phyloP scores from a whole-genome alignment of 2,888 invertebrate genomes.

The Serripes groenlandicus region DNA sequence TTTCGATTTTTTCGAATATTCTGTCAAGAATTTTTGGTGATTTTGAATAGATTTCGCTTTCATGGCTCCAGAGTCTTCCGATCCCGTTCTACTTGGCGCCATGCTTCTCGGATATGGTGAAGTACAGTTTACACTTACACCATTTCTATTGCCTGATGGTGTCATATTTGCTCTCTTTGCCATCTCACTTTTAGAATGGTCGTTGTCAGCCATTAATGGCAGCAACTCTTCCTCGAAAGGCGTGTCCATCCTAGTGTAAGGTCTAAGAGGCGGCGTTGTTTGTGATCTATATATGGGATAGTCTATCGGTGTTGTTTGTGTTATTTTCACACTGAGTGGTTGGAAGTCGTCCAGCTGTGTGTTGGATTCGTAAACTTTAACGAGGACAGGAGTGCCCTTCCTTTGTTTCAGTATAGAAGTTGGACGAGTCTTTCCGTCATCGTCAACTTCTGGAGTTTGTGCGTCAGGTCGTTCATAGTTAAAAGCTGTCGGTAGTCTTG shows the following conservation, averaged over 20 bases:
- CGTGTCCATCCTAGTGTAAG: background rate
- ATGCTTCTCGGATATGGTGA: background rate
- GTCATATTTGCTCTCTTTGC: background rate
- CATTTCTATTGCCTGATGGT: background rate
- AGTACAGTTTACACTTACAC: background rate
- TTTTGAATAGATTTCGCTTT: background rate
- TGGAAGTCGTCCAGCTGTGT: constrained; percentile 12
- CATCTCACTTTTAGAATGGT: background rate
- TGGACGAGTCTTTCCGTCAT: background rate
- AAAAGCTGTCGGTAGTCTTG: background rate
- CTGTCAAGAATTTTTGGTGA: constrained; percentile 46
- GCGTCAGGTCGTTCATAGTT: background rate
- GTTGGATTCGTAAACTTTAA: background rate
- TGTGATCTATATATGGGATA: constrained; percentile 6
- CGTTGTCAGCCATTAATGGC: background rate
- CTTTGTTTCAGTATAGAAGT: constrained; percentile 6
- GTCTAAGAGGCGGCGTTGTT: background rate
- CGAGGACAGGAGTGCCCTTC: background rate
- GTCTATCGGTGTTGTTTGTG: background rate
- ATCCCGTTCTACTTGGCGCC: constrained; percentile 9
- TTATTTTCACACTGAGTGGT: constrained; percentile 16
- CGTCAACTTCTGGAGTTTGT: background rate
- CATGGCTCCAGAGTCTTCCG: background rate
- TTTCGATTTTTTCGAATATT: constrained; percentile 62
- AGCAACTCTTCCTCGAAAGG: constrained; percentile 2